phyloP scores from a whole-genome alignment of 2,888 invertebrate species.

The Scaeva pyrastri region DNA sequence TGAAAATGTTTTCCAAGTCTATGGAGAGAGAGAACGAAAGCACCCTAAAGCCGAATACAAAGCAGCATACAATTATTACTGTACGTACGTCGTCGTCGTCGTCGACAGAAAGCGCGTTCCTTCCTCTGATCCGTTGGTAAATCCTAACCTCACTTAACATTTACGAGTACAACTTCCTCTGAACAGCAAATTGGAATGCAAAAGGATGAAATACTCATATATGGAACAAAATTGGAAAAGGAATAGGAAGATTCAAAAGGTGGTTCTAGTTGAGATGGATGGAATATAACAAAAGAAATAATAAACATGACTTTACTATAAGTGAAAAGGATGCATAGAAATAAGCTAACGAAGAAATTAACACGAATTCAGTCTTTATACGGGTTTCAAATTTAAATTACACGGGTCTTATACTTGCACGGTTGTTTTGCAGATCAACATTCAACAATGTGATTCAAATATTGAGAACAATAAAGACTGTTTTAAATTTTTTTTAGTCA shows the following conservation, averaged over 20 bases:
- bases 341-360: background rate
- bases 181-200: conserved; percentile 9
- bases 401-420: background rate
- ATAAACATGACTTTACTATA: background rate
- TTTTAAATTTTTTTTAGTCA: too few species aligned
- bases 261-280: background rate
- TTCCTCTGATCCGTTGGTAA: background rate
- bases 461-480: too few species aligned
- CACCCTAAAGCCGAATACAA: background rate
- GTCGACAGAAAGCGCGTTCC: too few species aligned
- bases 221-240: background rate
- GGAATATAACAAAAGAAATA: background rate
- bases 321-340: background rate
- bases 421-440: background rate
- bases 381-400: background rate
- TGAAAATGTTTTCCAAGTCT: conserved; percentile 31
- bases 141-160: conserved; percentile 5
- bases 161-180: too few species aligned
- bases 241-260: background rate
- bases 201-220: conserved; percentile 13
- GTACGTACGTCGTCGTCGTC: too few species aligned
- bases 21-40: too few species aligned
- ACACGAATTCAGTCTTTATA: background rate
- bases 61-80: background rate
- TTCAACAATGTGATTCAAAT: too few species aligned